phyloP scores from a whole-genome alignment of 1,140 invertebrate genomes.

The Drosophila paulistorum region DNA sequence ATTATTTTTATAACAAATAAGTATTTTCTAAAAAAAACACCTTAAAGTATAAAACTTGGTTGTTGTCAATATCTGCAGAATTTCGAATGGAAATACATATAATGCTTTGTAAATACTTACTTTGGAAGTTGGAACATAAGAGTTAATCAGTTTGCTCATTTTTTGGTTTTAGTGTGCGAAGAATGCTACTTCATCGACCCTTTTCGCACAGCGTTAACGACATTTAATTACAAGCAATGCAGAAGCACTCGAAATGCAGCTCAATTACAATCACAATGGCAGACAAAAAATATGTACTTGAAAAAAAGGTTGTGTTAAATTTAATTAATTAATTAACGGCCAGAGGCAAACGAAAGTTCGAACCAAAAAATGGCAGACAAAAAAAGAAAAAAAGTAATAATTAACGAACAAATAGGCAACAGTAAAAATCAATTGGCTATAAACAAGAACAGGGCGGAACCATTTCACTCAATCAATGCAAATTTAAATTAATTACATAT shows the following conservation, averaged over 20 bases:
- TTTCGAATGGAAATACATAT: too few relatives aligned
- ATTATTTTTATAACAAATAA: too few relatives aligned
- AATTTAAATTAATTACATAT: constrained; percentile 44
- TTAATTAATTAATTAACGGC: constrained; percentile 63
- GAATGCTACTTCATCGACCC: constrained; percentile 1
- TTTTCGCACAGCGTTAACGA: constrained; percentile 24
- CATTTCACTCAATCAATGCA: constrained; percentile 43
- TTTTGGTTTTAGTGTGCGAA: neutral
- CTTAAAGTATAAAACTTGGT: too few relatives aligned
- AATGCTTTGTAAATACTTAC: too few relatives aligned
- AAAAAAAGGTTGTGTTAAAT: constrained; percentile 36
- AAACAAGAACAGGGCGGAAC: constrained; percentile 44
- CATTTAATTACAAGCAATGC: constrained; percentile 51
- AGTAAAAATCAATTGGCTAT: constrained; percentile 10
- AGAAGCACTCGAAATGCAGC: constrained; percentile 38
- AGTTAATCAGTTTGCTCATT: constrained; percentile 28
- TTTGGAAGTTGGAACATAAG: constrained; percentile 12
- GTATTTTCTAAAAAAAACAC: too few relatives aligned
- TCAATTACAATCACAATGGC: constrained; percentile 49
- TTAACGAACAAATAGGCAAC: constrained; percentile 12
- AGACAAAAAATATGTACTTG: constrained; percentile 19
- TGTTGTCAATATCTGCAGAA: too few relatives aligned
- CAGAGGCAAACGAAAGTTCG: constrained; percentile 19
- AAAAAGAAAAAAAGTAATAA: constrained; percentile 8
- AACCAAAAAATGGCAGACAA: neutral